A percentile compares a stretch with the other conserved stretches of the same genome.
phyloP scores from a whole-genome alignment of 1,140 invertebrate genomes.

The Plutomurus gul region DNA sequence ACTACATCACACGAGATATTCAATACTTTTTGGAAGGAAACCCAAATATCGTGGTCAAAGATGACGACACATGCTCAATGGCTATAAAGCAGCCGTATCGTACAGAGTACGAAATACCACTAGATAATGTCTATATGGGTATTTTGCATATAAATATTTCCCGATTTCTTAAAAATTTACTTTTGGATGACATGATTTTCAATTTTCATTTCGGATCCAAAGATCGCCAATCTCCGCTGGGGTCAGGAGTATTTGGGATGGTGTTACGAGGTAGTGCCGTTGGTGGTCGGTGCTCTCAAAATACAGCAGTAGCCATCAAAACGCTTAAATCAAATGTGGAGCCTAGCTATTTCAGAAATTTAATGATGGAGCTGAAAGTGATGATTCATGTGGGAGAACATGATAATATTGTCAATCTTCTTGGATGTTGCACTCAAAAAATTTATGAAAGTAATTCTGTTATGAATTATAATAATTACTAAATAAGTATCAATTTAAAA shows the following conservation, averaged over 20 bases:
- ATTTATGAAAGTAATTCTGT: not conserved
- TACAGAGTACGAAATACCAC: not conserved
- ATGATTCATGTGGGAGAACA: conserved; percentile 24
- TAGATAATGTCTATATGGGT: not conserved
- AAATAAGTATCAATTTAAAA: too few species aligned
- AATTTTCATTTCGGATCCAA: not conserved
- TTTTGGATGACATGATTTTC: too few species aligned
- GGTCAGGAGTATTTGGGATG: not conserved
- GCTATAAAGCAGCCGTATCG: not conserved
- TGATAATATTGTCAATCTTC: conserved; percentile 13
- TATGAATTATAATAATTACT: not conserved
- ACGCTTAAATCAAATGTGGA: not conserved
- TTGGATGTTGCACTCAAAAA: conserved; percentile 19
- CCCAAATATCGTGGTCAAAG: not conserved
- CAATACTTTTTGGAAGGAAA: conserved; percentile 8
- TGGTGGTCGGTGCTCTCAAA: not conserved
- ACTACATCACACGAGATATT: not conserved
- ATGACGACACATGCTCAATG: not conserved
- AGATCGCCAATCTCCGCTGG: not conserved
- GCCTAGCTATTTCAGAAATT: not conserved
- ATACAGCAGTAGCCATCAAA: conserved; percentile 14
- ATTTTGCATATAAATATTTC: not conserved
- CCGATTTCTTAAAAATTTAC: not conserved
- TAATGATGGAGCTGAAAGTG: conserved; percentile 22
- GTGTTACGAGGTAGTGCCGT: not conserved